Evolutionary conservation across 1,140 invertebrate genomes (phyloP).

Genomic region (Heliconius melpomene): DNA sequence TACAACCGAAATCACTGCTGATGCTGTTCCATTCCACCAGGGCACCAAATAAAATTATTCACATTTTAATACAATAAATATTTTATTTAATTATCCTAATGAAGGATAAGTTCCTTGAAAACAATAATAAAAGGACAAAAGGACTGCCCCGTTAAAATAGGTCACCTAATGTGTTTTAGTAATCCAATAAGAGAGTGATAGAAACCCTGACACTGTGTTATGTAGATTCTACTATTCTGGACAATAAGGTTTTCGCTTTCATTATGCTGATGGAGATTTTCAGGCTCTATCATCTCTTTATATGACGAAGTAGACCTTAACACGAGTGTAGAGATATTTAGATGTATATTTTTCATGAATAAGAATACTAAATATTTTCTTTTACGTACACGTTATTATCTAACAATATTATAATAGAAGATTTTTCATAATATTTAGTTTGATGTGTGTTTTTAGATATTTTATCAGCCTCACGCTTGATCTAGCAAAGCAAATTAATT

Average conservation of each 20-base stretch:
- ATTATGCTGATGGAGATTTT: constrained; percentile 25
- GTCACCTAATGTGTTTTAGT: background rate
- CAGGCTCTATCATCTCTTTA: constrained; percentile 19
- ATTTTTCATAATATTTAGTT: background rate
- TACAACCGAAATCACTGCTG: no score
- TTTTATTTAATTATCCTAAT: no score
- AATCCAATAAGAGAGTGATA: constrained; percentile 1
- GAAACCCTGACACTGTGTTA: constrained; percentile 21
- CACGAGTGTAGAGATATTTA: background rate
- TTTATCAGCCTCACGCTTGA: no score
- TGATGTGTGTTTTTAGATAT: background rate
- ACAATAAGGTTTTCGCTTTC: constrained; percentile 24
- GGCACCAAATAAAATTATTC: no score
- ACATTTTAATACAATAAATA: no score
- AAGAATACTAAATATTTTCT: constrained; percentile 20
- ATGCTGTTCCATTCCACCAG: no score
- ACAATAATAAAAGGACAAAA: no score
- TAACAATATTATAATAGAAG: no score
- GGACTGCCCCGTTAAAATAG: background rate
- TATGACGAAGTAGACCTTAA: constrained; percentile 24
- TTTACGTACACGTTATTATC: background rate
- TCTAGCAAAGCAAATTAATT: background rate
- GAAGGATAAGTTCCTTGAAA: no score
- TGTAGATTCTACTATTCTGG: constrained; percentile 28
- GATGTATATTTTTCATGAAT: constrained; percentile 25